These are phyloP conservation scores for Xanthorhoe spadicearia DNA, from an alignment of 2,888 invertebrate species.

Conservation along the genomic window DNA sequence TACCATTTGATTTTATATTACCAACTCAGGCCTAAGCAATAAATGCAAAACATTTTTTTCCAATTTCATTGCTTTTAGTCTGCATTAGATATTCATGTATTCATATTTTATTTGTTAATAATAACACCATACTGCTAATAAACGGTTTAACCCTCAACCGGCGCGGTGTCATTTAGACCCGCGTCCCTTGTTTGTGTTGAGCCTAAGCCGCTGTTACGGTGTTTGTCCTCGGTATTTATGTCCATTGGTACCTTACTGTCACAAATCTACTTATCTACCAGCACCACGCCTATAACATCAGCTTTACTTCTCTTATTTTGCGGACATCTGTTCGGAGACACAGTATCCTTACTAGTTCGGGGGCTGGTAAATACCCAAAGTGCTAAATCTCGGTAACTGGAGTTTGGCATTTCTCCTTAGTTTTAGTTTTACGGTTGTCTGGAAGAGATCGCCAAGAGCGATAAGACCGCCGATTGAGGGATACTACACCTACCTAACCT, in stretches of 20 bases:
- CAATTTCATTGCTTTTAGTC: conserved; percentile 6
- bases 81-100: conserved; percentile 17
- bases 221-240: conserved; percentile 80
- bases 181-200: conserved; percentile 77
- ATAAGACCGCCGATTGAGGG: too few relatives aligned
- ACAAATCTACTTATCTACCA: conserved; percentile 84
- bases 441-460: too few relatives aligned
- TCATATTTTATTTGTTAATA: conserved; percentile 45
- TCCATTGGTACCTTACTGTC: conserved; percentile 74
- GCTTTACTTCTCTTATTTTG: conserved; percentile 47
- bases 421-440: too few relatives aligned
- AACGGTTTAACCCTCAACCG: conserved; percentile 68
- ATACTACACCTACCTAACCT: too few relatives aligned
- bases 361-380: too few relatives aligned
- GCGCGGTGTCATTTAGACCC: conserved; percentile 64
- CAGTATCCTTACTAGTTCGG: conserved; percentile 10
- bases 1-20: neutral
- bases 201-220: conserved; percentile 81
- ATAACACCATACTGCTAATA: conserved; percentile 64
- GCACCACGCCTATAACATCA: conserved; percentile 71
- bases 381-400: too few relatives aligned
- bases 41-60: neutral
- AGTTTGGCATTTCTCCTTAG: too few relatives aligned
- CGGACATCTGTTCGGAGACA: conserved; percentile 62
- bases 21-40: neutral